A percentile compares a stretch with the other conserved stretches of the same genome.
Conservation (phyloP, 2,797 vertebrate genomes). For the Tenualosa thibaudeaui region DNA sequence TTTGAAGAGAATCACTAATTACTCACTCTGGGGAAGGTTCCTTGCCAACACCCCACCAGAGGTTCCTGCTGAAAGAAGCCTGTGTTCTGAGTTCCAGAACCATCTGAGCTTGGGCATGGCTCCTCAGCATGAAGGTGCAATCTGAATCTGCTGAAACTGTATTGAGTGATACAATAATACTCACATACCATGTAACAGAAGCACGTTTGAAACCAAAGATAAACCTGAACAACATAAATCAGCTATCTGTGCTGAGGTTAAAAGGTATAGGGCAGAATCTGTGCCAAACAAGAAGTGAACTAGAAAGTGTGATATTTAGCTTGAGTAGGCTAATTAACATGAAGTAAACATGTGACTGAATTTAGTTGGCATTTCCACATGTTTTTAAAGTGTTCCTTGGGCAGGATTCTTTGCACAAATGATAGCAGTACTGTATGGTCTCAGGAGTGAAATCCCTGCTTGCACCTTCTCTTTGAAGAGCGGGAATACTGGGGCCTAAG, state of each 20-base stretch:
- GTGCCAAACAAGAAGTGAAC: neutral
- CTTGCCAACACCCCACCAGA: neutral
- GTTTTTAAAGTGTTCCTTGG: slow-evolving; percentile 1
- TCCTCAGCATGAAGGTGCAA: neutral
- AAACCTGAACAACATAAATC: neutral
- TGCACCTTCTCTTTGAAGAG: neutral
- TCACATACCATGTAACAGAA: slow-evolving; percentile 1
- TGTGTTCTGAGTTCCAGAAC: neutral
- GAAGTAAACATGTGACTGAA: neutral
- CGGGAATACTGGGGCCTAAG: neutral
- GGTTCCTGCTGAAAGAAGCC: neutral
- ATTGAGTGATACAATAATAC: neutral
- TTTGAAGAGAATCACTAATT: slow-evolving; percentile 9
- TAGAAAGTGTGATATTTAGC: neutral
- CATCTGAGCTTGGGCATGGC: neutral
- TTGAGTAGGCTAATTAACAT: neutral
- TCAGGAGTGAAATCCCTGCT: neutral
- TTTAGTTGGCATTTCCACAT: neutral
- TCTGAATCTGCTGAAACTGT: neutral
- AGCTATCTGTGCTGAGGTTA: neutral
- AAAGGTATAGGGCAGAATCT: neutral
- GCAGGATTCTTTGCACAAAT: neutral
- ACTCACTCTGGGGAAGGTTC: neutral
- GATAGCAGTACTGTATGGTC: neutral
- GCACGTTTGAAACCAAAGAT: neutral